Base-by-base conservation (phyloP, 2,797 vertebrate species). In the Enteromius argenteus region DNA sequence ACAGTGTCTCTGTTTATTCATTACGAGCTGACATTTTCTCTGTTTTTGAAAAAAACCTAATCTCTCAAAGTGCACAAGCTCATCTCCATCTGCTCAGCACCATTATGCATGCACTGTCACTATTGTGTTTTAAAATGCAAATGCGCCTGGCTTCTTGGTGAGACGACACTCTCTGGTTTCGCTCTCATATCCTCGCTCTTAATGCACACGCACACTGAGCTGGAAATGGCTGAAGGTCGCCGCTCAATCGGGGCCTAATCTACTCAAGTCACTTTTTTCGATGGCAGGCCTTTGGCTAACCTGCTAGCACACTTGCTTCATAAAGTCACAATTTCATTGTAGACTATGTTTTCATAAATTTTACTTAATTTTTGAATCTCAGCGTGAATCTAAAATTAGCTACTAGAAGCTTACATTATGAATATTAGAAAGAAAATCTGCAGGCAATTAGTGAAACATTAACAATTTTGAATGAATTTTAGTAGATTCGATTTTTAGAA, bases 41-140 rank as follows among this genome's bases (percentile, higher is more conserved):
- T 58, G 46, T 68, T 83, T 69, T 32, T 17, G 19, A 68, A 77
- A 77, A 44, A 78, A 60, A 67, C 5, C 2, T 83, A 78, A 58
- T 78, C 74, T 84, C 51, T 60, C 19, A 15, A 30, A 76, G 60
- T 39, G 9, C 51, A 17, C 11, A 7, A 42, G 19, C 82, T 84
- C 82, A 84, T 84, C 66, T 79, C 80, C 85, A 86, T 86, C 81
- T 86, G 85, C 85, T 86, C 71, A 86, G 85, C 80, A 0, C 27
- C 81, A 83, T 83, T 83, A 79, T 79, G 69, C 39, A 86, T 86
- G 85, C 85, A 58, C 58, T 21, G 68, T 83, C 85, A 86, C 85
- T 86, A 73, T 83, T 82, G 68, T 74, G 74, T 84, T 84, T 83
- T 84, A 84, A 79, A 30, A 84, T 84, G 82, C 75, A 84, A 84